Evolutionary conservation across 2,113 vertebrate genomes (phyloP).

Genomic region (Psophia crepitans): DNA sequence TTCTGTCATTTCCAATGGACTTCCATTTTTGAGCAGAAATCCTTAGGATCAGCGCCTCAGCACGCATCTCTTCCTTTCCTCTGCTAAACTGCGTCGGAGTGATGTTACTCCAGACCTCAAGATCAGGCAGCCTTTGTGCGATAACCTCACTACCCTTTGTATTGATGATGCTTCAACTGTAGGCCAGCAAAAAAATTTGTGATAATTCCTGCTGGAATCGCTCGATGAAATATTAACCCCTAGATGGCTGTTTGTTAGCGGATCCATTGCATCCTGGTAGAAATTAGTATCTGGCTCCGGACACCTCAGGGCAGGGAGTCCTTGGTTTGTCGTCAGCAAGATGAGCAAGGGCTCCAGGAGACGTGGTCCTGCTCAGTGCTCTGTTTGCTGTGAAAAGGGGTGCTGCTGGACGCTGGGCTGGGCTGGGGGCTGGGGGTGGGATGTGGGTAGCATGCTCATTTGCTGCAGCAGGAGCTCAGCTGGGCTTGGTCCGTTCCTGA

Average conservation of each 20-base stretch:
- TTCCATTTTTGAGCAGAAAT: background rate
- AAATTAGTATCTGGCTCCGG: background rate
- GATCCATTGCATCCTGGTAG: background rate
- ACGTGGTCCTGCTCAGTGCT: background rate
- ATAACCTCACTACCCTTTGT: background rate
- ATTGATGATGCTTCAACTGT: background rate
- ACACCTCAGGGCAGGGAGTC: background rate
- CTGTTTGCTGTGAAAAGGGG: background rate
- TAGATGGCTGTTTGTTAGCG: background rate
- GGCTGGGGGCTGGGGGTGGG: background rate
- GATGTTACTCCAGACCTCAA: background rate
- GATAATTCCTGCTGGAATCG: background rate
- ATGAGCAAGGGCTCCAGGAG: background rate
- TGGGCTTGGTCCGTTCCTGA: background rate
- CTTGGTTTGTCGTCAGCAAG: background rate
- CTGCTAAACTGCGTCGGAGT: background rate
- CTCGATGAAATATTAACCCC: background rate
- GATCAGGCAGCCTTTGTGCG: background rate
- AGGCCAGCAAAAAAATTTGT: background rate
- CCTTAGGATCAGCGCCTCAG: background rate
- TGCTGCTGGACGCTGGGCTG: fast-evolving
- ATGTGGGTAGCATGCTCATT: background rate
- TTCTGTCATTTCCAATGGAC: background rate
- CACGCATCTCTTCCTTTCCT: background rate
- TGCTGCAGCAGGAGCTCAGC: background rate